A percentile compares a stretch with the other conserved stretches of the same genome.
These are phyloP conservation scores for Riparia riparia DNA, from an alignment of 2,113 vertebrate species.

Conservation along the genomic window DNA sequence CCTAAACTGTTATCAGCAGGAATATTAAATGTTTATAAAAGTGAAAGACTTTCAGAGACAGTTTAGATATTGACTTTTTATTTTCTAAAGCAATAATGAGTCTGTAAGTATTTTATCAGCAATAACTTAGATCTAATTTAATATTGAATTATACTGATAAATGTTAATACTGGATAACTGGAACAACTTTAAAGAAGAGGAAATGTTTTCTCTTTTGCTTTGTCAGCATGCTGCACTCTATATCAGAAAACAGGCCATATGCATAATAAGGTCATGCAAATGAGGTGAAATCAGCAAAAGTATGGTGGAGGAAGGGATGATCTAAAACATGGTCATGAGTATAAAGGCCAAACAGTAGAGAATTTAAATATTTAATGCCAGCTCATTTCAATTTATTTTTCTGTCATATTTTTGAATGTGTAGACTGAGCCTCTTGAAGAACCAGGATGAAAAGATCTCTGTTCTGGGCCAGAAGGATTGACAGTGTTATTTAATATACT, in stretches of 20 bases:
- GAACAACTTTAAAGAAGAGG: constrained; percentile 36
- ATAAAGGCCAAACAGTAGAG: constrained; percentile 71
- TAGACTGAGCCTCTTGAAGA: constrained; percentile 53
- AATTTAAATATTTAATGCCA: constrained; percentile 78
- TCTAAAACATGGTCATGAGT: constrained; percentile 66
- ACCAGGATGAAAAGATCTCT: constrained; percentile 56
- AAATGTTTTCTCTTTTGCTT: constrained; percentile 67
- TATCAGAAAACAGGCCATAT: constrained; percentile 86
- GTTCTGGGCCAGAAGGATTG: constrained; percentile 33
- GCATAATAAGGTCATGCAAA: constrained; percentile 87
- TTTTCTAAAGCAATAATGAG: constrained; percentile 34
- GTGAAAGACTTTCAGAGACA: not conserved
- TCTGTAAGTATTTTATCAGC: constrained; percentile 26
- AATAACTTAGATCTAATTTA: constrained; percentile 13
- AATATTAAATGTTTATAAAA: not conserved
- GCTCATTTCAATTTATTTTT: constrained; percentile 65
- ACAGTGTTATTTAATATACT: constrained; percentile 32
- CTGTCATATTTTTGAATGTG: constrained; percentile 55
- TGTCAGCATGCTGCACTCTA: constrained; percentile 73
- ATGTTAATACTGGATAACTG: not conserved
- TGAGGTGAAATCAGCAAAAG: constrained; percentile 87
- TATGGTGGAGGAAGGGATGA: constrained; percentile 71
- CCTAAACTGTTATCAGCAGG: not conserved
- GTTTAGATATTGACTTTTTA: not conserved
- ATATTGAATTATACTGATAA: not conserved